Conservation (phyloP, 2,888 invertebrate genomes). For the Mylabris sibirica region DNA sequence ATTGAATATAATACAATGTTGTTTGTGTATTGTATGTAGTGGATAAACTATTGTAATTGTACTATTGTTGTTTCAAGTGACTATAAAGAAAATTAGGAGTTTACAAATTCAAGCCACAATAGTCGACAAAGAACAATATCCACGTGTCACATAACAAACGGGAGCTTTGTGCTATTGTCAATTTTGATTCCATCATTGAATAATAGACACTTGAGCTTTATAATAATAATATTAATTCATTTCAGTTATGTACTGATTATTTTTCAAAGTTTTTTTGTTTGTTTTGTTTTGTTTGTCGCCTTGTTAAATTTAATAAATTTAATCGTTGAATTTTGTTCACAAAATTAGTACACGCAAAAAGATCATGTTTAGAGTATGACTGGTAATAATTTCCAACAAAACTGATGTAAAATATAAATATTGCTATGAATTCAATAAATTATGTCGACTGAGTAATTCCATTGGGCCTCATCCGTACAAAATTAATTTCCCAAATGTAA, state of each 20-base stretch:
- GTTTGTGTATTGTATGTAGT: background rate
- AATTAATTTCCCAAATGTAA: conserved; percentile 53
- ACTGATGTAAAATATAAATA: conserved; percentile 37
- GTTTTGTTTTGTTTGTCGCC: background rate
- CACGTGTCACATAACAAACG: conserved; percentile 38
- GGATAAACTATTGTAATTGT: conserved; percentile 6
- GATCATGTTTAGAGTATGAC: conserved; percentile 18
- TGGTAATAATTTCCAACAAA: conserved; percentile 28
- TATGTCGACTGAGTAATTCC: conserved; percentile 34
- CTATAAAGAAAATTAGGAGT: conserved; percentile 28
- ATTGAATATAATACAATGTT: conserved; percentile 9
- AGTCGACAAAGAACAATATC: conserved; percentile 45
- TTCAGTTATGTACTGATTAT: background rate
- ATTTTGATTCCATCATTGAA: conserved; percentile 39
- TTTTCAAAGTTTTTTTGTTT: background rate
- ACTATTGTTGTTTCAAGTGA: conserved; percentile 17
- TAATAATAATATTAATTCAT: conserved; percentile 26
- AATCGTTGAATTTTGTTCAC: conserved; percentile 18
- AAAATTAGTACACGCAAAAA: conserved; percentile 7
- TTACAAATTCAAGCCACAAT: conserved; percentile 36
- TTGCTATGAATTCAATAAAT: conserved; percentile 37
- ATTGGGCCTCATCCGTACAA: conserved; percentile 32
- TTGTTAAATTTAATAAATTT: conserved; percentile 13
- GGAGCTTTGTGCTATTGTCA: conserved; percentile 26
- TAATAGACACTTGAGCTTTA: conserved; percentile 42